Evolutionary conservation across 2,113 vertebrate species (phyloP).

Genomic region (Neogobius melanostomus): DNA sequence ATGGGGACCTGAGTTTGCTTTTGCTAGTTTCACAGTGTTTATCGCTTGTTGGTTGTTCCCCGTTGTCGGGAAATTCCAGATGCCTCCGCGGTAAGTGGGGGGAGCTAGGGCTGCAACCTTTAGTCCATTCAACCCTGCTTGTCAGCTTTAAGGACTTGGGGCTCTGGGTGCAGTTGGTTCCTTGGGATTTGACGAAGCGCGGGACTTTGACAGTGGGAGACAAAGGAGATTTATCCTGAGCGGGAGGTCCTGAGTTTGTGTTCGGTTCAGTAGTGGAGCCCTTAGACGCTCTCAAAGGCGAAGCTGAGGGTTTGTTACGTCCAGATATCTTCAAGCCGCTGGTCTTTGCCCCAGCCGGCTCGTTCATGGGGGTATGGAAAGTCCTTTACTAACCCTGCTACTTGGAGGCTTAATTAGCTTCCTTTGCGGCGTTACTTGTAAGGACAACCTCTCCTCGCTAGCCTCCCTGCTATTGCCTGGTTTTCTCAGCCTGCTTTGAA

Average conservation of each 20-base stretch:
- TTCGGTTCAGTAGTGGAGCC: slow-evolving; percentile 44
- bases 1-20: slow-evolving; percentile 75
- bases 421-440: slow-evolving; percentile 65
- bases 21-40: slow-evolving; percentile 70
- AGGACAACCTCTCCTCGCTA: slow-evolving; percentile 57
- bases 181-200: slow-evolving; percentile 76
- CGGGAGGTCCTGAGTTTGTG: slow-evolving; percentile 47
- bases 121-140: slow-evolving; percentile 61
- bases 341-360: slow-evolving; percentile 66
- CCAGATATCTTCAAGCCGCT: slow-evolving; percentile 81
- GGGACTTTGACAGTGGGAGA: slow-evolving; percentile 77
- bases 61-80: slow-evolving; percentile 58
- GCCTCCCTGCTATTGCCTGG: slow-evolving; percentile 45
- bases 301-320: slow-evolving; percentile 71
- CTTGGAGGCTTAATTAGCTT: slow-evolving; percentile 74
- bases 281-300: slow-evolving; percentile 75
- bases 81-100: slow-evolving; percentile 68
- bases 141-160: slow-evolving; percentile 61
- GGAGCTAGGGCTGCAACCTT: slow-evolving; percentile 64
- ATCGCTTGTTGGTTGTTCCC: slow-evolving; percentile 81
- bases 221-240: slow-evolving; percentile 75
- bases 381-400: slow-evolving; percentile 63
- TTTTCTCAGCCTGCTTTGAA: slow-evolving; percentile 53
- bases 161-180: slow-evolving; percentile 57
- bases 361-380: slow-evolving; percentile 62